phyloP scores from a whole-genome alignment of 2,113 vertebrate species.

The Trinectes maculatus region DNA sequence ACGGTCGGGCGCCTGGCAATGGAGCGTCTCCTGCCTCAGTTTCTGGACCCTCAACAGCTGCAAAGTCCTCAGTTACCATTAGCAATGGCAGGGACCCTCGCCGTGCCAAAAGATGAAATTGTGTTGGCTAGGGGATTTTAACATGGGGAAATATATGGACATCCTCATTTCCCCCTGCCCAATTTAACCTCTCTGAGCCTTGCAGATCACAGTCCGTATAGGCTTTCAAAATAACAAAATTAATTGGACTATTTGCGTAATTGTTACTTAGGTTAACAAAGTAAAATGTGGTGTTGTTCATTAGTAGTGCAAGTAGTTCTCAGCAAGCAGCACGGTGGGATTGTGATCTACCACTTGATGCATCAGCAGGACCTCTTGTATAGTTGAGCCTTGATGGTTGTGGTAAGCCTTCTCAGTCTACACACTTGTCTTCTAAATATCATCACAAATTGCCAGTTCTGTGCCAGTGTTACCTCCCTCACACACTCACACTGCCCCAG shows the following conservation, averaged over 20 bases:
- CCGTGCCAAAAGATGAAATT: conserved; percentile 87
- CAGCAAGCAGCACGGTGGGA: conserved; percentile 36
- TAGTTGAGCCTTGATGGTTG: background rate
- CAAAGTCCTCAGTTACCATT: conserved; percentile 85
- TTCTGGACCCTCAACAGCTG: conserved; percentile 61
- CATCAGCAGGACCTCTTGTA: conserved; percentile 14
- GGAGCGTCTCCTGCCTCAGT: conserved; percentile 71
- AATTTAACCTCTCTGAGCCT: background rate
- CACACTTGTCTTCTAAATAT: conserved; percentile 13
- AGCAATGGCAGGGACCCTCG: conserved; percentile 97
- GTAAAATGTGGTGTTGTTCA: conserved; percentile 19
- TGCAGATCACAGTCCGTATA: conserved; percentile 10
- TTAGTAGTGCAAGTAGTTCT: conserved; percentile 18
- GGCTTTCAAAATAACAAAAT: conserved; percentile 15
- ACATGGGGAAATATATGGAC: background rate
- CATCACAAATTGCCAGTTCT: conserved; percentile 28
- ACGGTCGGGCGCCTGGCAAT: conserved; percentile 85
- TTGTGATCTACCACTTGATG: conserved; percentile 33
- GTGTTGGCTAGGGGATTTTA: background rate
- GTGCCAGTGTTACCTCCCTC: conserved; percentile 60
- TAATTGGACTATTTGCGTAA: conserved; percentile 21
- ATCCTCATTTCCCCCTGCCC: background rate
- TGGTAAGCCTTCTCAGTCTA: conserved; percentile 29
- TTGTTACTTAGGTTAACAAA: conserved; percentile 42
- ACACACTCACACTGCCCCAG: conserved; percentile 4